Percentiles rank a stretch among this genome's conserved stretches.
Evolutionary conservation across 1,140 invertebrate genomes (phyloP).

Genomic region (Dysdera silvatica): DNA sequence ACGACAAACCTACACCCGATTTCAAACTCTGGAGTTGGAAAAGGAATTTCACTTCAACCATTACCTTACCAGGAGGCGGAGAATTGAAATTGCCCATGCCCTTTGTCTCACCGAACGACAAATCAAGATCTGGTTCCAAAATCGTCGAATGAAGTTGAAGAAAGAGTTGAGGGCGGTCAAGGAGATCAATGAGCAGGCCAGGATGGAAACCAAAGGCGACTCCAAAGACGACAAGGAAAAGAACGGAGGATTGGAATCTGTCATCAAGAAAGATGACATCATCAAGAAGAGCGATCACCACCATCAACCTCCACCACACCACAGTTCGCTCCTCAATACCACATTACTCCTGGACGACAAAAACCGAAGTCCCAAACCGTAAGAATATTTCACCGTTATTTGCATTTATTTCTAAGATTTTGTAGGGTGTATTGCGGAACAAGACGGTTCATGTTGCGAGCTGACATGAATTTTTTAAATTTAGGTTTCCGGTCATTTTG

Average conservation of each 20-base stretch:
- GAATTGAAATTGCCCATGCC: conserved; percentile 71
- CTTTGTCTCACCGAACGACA: conserved; percentile 69
- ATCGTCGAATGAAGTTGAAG: conserved; percentile 95
- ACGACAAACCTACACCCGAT: conserved; percentile 91
- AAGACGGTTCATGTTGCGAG: no score
- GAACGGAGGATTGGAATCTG: conserved; percentile 3
- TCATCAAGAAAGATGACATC: no score
- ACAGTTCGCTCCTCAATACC: conserved; percentile 6
- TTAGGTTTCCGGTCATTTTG: no score
- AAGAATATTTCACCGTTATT: no score
- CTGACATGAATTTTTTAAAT: no score
- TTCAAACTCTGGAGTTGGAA: conserved; percentile 88
- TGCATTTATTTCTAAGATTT: no score
- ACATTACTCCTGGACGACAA: conserved; percentile 25
- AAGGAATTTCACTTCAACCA: conserved; percentile 99
- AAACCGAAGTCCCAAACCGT: conserved; percentile 23
- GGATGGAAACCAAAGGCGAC: conserved; percentile 95
- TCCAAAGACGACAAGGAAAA: conserved; percentile 62
- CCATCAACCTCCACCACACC: conserved; percentile 7
- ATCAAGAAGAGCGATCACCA: no score
- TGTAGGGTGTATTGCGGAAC: no score
- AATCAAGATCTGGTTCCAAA: conserved; percentile 98
- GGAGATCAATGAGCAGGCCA: conserved; percentile 94
- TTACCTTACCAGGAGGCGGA: conserved; percentile 84
- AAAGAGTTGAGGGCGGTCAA: conserved; percentile 87